Conservation (phyloP, 2,113 vertebrate genomes). For the Pseudonaja textilis region DNA sequence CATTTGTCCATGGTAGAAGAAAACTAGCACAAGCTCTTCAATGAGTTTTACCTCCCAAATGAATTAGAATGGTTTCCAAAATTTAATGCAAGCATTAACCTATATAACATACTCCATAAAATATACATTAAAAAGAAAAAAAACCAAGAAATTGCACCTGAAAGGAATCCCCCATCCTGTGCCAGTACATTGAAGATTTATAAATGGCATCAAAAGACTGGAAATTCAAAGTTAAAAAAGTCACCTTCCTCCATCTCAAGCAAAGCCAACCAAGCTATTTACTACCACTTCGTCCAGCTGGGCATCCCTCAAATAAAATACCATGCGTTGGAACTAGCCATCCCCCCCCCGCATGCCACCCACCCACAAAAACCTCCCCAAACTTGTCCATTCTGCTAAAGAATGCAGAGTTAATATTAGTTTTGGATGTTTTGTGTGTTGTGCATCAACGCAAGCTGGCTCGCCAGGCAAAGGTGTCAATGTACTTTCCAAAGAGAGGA, state of each 20-base stretch:
- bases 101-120: slow-evolving; percentile 44
- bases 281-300: slow-evolving; percentile 16
- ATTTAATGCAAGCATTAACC: slow-evolving; percentile 5
- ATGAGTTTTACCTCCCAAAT: slow-evolving; percentile 33
- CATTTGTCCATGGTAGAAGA: slow-evolving; percentile 13
- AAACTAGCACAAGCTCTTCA: not conserved
- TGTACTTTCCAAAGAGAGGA: slow-evolving; percentile 33
- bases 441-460: slow-evolving; percentile 32
- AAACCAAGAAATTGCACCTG: slow-evolving; percentile 61
- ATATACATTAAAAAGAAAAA: slow-evolving; percentile 41
- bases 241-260: slow-evolving; percentile 36
- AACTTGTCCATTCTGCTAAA: not conserved
- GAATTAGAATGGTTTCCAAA: slow-evolving; percentile 46
- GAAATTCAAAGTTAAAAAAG: slow-evolving; percentile 46
- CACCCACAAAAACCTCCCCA: not conserved
- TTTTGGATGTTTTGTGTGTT: slow-evolving; percentile 45
- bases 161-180: slow-evolving; percentile 51
- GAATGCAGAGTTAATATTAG: slow-evolving; percentile 26
- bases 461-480: slow-evolving; percentile 16
- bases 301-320: slow-evolving; percentile 34
- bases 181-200: slow-evolving; percentile 50
- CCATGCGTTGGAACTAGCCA: not conserved
- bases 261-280: slow-evolving; percentile 31
- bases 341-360: not conserved
- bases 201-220: slow-evolving; percentile 33